A percentile compares a stretch with the other conserved stretches of the same genome.
Evolutionary conservation across 2,797 vertebrate species (phyloP).

Genomic region (Enteromius afrohamiltoni): DNA sequence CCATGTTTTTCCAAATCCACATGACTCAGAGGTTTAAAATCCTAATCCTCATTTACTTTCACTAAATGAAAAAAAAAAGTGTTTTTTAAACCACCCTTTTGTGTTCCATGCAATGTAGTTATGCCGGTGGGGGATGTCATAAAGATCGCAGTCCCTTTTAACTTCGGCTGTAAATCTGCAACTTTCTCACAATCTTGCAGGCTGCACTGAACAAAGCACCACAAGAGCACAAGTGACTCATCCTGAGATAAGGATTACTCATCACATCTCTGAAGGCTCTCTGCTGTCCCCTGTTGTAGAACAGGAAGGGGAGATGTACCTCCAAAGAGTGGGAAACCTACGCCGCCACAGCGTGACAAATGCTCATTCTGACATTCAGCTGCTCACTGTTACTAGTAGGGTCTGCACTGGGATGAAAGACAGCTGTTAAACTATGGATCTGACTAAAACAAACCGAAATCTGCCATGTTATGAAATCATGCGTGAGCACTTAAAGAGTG

Average conservation of each 20-base stretch:
- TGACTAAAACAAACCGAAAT: constrained; percentile 57
- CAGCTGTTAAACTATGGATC: constrained; percentile 73
- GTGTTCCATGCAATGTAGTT: background rate
- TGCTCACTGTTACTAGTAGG: constrained; percentile 76
- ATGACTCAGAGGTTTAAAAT: background rate
- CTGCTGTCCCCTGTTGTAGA: constrained; percentile 78
- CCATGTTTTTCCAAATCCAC: background rate
- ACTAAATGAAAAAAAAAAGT: background rate
- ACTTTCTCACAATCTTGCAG: constrained; percentile 22
- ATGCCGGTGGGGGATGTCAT: background rate
- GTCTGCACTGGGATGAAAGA: constrained; percentile 28
- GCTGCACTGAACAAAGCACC: constrained; percentile 7
- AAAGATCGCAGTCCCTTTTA: background rate
- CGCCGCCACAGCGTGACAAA: constrained; percentile 82
- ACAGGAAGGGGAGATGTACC: constrained; percentile 82
- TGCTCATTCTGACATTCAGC: constrained; percentile 80
- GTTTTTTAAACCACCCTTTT: background rate
- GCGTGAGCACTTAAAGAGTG: too few species aligned
- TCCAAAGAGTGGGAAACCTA: constrained; percentile 78
- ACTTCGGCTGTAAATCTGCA: background rate
- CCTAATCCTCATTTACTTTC: background rate
- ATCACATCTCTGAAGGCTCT: constrained; percentile 63
- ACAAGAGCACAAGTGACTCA: constrained; percentile 1
- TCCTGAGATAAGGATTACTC: constrained; percentile 55
- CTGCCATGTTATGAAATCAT: constrained; percentile 28